Evolutionary conservation across 1,140 invertebrate species (phyloP).

Genomic region (Metaphire vulgaris): DNA sequence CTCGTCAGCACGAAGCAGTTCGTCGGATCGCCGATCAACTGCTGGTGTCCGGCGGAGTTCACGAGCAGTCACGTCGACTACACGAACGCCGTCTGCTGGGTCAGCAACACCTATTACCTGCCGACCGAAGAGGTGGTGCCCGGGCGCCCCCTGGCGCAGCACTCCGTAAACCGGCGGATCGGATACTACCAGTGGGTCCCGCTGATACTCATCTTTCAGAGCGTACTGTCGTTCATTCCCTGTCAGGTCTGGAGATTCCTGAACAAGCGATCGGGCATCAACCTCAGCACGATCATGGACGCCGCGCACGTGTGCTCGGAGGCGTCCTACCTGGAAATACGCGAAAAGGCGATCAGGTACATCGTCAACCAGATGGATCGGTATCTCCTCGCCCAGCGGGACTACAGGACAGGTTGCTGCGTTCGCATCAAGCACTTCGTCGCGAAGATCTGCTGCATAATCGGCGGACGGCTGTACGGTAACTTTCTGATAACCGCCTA

Average conservation of each 20-base stretch:
- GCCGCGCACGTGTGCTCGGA: conserved; percentile 30
- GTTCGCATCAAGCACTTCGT: conserved; percentile 43
- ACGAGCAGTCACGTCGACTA: conserved; percentile 44
- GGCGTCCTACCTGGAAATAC: conserved; percentile 37
- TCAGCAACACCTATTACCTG: conserved; percentile 54
- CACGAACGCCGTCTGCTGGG: conserved; percentile 53
- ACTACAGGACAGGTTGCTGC: conserved; percentile 44
- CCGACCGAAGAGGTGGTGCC: conserved; percentile 53
- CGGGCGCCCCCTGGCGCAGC: not conserved
- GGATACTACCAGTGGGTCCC: conserved; percentile 41
- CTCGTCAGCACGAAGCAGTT: conserved; percentile 54
- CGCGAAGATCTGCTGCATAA: conserved; percentile 44
- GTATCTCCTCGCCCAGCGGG: conserved; percentile 48
- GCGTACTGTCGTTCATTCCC: conserved; percentile 56
- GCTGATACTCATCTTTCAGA: conserved; percentile 56
- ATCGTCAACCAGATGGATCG: conserved; percentile 50
- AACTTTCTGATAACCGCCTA: conserved; percentile 55
- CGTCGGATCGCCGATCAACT: conserved; percentile 54
- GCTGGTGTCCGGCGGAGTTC: conserved; percentile 44
- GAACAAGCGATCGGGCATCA: conserved; percentile 53
- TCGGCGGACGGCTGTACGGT: conserved; percentile 53
- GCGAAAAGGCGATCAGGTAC: conserved; percentile 48
- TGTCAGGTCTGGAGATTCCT: conserved; percentile 58
- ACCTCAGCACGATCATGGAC: conserved; percentile 34
- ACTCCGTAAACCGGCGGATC: conserved; percentile 18